Evolutionary conservation across 2,888 invertebrate genomes (phyloP).

Genomic region (Psylliodes chrysocephalus): DNA sequence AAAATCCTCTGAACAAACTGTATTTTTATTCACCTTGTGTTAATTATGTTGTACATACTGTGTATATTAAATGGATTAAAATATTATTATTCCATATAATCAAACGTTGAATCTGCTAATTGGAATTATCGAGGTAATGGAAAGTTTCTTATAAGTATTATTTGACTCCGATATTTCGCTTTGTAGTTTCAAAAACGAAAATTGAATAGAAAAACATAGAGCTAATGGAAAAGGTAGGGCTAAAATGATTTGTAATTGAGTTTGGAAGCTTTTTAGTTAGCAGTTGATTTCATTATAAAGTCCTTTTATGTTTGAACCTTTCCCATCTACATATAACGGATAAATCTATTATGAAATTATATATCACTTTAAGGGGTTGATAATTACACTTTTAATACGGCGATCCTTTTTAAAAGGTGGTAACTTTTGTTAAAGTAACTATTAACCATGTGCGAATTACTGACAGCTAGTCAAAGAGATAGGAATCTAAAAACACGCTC

Average conservation of each 20-base stretch:
- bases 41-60: too few relatives aligned
- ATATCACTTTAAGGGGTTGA: slow-evolving; percentile 58
- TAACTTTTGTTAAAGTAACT: background rate
- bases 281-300: slow-evolving; percentile 56
- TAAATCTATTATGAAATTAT: slow-evolving; percentile 61
- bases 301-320: slow-evolving; percentile 59
- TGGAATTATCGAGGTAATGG: background rate
- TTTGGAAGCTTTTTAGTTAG: slow-evolving; percentile 59
- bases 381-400: slow-evolving; percentile 58
- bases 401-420: slow-evolving; percentile 7
- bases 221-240: slow-evolving; percentile 40
- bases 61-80: too few relatives aligned
- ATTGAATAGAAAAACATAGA: slow-evolving; percentile 25
- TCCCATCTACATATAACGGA: slow-evolving; percentile 58
- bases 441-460: too few relatives aligned
- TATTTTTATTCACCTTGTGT: too few relatives aligned
- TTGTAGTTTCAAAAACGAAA: slow-evolving; percentile 9
- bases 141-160: background rate
- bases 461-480: too few relatives aligned
- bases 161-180: slow-evolving; percentile 1
- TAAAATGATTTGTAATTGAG: slow-evolving; percentile 48
- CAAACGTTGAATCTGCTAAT: background rate
- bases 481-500: too few relatives aligned
- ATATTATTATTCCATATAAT: too few relatives aligned
- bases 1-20: too few relatives aligned